Base-by-base conservation (phyloP, 2,113 vertebrate species). In the Pleuronectes platessa region DNA sequence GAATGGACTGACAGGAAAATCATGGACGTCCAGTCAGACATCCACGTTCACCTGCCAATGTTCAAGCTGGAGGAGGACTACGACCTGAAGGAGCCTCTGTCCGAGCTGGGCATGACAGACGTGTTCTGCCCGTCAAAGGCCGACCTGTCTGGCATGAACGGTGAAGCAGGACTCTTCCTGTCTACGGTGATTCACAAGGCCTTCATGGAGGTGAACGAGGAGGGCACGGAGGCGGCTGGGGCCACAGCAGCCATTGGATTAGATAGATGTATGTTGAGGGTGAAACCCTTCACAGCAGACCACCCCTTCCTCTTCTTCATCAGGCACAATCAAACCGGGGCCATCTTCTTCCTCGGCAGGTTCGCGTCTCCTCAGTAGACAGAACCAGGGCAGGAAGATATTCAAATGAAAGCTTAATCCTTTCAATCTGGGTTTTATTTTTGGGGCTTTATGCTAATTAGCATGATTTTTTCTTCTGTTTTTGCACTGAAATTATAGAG, bases 241-340 rank as follows among this genome's bases (percentile, higher is more conserved):
- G 96, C 96, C 79, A 98, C 96, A 0, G 96, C 91, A 0, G 94
- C 71, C 20, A 24, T 24, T 24, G 2, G 24, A 24, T 24, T 24
- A 2, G 24, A 2, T 24, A 24, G 24, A 24, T 24, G 24, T 24
- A 24, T 24, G 24, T 24, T 24, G 24, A 2, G 24, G 24, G 24
- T 24, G 24, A 24, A 24, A 24, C 97, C 98, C 13, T 99, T 99
- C 69, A 96, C 90, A 0, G 94, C 71, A 27, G 26, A 27, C 26
- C 97, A 97, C 65, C 97, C 98, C 13, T 99, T 99, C 91, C 68
- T 99, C 53, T 99, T 98, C 92, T 93, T 96, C 70, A 96, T 99
- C 84, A 93, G 90, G 49, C 95, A 99, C 86, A 97, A 96, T 12
- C 81, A 91, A 63, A 95, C 94, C 1, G 86, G 83, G 9, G 94